A percentile compares a stretch with the other conserved stretches of the same genome.
Conservation (phyloP, 2,797 vertebrate species). For the Gymnoscopelus braueri region DNA sequence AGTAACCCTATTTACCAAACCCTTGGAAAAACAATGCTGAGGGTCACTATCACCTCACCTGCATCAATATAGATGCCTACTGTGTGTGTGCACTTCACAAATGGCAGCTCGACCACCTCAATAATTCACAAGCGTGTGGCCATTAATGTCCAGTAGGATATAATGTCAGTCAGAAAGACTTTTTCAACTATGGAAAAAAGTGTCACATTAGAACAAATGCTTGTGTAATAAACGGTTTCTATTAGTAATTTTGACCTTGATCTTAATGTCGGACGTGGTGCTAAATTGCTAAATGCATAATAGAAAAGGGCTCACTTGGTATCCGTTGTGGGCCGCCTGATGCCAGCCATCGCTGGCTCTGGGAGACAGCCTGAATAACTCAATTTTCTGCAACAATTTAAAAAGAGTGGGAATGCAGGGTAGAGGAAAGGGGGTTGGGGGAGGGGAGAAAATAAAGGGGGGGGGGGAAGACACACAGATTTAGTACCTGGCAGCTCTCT, state of each 20-base stretch:
- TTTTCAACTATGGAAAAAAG: too few relatives aligned
- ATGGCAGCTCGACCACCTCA: not conserved
- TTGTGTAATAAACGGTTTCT: too few relatives aligned
- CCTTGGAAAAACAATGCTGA: not conserved
- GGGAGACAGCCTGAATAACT: constrained; percentile 23
- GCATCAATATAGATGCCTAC: constrained; percentile 20
- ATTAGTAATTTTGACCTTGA: too few relatives aligned
- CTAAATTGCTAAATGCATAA: constrained; percentile 2
- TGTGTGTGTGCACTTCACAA: constrained; percentile 2
- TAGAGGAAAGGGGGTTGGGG: not conserved
- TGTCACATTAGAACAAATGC: too few relatives aligned
- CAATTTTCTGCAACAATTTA: constrained; percentile 18
- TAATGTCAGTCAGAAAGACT: too few relatives aligned
- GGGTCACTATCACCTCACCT: constrained; percentile 6
- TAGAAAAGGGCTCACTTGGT: constrained; percentile 27
- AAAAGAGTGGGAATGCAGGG: not conserved
- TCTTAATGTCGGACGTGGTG: not conserved
- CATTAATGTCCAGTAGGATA: too few relatives aligned
- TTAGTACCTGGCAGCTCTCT: constrained; percentile 21
- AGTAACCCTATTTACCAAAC: constrained; percentile 1
- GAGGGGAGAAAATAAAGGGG: not conserved
- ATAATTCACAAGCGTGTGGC: constrained; percentile 13
- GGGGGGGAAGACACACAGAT: constrained; percentile 9
- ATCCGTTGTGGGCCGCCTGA: constrained; percentile 28
- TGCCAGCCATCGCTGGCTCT: constrained; percentile 20